Percentiles rank a stretch among this genome's conserved stretches.
Conservation (phyloP, 2,797 vertebrate species). For the Cercopithecus petaurista region DNA sequence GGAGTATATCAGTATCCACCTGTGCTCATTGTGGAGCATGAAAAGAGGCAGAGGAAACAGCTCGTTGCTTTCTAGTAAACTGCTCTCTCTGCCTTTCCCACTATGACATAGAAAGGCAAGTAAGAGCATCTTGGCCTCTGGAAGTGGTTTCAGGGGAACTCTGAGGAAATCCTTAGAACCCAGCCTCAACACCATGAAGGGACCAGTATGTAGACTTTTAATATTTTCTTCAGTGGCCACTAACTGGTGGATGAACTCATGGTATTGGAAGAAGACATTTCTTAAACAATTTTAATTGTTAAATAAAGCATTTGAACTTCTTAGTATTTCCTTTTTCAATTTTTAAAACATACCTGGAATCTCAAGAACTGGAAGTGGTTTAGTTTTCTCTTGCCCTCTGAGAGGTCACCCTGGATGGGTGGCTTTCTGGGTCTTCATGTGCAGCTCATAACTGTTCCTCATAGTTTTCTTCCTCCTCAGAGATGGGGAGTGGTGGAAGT, state of each 20-base stretch:
- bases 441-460: neutral
- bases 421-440: neutral
- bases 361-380: neutral
- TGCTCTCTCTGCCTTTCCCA: neutral
- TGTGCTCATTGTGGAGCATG: neutral
- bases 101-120: neutral
- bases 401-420: neutral
- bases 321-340: neutral
- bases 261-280: neutral
- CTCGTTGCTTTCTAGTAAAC: neutral
- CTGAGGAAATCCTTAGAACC: neutral
- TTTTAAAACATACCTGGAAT: neutral
- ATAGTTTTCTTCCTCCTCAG: neutral
- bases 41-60: neutral
- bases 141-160: neutral
- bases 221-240: neutral
- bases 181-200: neutral
- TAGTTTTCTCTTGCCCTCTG: neutral
- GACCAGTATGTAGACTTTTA: neutral
- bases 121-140: neutral
- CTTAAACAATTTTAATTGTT: slow-evolving; percentile 1
- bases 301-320: neutral
- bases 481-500: neutral
- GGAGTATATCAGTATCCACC: neutral
- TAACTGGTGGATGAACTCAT: neutral